These are phyloP conservation scores for Sipha maydis DNA, from an alignment of 2,888 invertebrate species.

Conservation along the genomic window DNA sequence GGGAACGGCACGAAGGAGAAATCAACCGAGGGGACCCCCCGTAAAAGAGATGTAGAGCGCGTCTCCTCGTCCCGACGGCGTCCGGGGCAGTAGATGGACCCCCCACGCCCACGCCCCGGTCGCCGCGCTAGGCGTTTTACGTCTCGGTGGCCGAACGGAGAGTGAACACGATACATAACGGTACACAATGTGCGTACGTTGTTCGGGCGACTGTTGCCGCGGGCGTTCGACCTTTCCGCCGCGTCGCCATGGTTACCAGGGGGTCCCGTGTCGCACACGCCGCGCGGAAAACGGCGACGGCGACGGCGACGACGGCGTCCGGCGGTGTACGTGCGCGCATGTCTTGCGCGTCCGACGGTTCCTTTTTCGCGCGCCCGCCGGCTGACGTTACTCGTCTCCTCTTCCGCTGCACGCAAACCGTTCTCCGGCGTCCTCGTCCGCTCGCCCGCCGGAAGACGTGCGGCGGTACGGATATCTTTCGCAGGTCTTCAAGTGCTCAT, in stretches of 20 bases:
- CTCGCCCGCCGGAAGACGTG: too few relatives aligned
- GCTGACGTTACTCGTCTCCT: not conserved
- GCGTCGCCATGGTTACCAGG: slow-evolving; percentile 33
- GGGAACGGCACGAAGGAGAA: too few relatives aligned
- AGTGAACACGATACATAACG: not conserved
- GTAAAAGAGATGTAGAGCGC: too few relatives aligned
- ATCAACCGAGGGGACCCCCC: too few relatives aligned
- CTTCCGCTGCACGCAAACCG: not conserved
- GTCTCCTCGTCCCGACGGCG: not conserved
- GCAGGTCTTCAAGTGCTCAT: not conserved
- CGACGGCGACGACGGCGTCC: slow-evolving; percentile 41
- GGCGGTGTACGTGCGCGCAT: slow-evolving; percentile 51
- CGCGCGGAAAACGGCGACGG: slow-evolving; percentile 54
- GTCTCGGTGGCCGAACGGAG: slow-evolving; percentile 35
- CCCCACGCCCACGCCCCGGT: too few relatives aligned
- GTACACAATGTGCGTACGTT: slow-evolving; percentile 35
- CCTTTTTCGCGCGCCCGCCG: not conserved
- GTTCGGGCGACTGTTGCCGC: slow-evolving; percentile 58
- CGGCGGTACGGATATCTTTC: too few relatives aligned
- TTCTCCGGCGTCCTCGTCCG: not conserved
- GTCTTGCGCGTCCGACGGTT: slow-evolving; percentile 34
- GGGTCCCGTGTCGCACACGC: not conserved
- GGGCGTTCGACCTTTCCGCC: slow-evolving; percentile 53
- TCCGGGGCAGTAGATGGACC: not conserved
- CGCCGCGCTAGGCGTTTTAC: slow-evolving; percentile 9